Percentiles rank a stretch among this genome's conserved stretches.
Conservation (phyloP, 2,888 invertebrate genomes). For the Zaprionus lineosus region DNA sequence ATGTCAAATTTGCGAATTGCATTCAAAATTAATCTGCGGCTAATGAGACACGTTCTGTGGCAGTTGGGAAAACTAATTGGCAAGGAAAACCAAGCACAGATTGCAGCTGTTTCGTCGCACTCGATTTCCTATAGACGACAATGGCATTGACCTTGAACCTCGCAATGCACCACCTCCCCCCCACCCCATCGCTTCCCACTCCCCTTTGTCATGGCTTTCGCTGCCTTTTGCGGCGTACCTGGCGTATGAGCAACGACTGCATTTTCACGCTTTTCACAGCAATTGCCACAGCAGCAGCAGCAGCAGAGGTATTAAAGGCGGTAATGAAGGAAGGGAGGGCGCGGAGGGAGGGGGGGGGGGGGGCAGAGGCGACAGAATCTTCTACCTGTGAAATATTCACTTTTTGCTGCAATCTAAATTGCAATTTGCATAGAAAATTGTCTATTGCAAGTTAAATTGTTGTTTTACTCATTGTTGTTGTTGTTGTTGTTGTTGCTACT, state of each 20-base stretch:
- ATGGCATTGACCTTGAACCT: conserved; percentile 55
- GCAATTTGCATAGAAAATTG: conserved; percentile 46
- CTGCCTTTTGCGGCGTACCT: background rate
- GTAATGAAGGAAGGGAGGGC: background rate
- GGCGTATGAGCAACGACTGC: conserved; percentile 49
- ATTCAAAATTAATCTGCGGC: conserved; percentile 69
- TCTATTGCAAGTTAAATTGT: conserved; percentile 3
- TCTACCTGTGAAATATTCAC: conserved; percentile 8
- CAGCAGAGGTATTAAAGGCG: background rate
- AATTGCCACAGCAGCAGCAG: no score
- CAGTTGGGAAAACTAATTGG: conserved; percentile 54
- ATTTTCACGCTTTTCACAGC: conserved; percentile 11
- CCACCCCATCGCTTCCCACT: background rate
- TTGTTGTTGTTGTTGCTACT: conserved; percentile 1
- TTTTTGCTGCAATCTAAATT: background rate
- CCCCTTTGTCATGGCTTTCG: background rate
- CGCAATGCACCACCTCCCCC: background rate
- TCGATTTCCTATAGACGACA: conserved; percentile 17
- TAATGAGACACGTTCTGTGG: conserved; percentile 69
- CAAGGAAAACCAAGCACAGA: conserved; percentile 29
- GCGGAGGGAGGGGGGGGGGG: no score
- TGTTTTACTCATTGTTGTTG: conserved; percentile 1
- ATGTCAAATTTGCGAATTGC: conserved; percentile 60
- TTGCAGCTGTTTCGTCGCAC: conserved; percentile 35
- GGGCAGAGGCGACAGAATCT: no score